Evolutionary conservation across 2,797 vertebrate species (phyloP).

Genomic region (Chloroceryle inda): DNA sequence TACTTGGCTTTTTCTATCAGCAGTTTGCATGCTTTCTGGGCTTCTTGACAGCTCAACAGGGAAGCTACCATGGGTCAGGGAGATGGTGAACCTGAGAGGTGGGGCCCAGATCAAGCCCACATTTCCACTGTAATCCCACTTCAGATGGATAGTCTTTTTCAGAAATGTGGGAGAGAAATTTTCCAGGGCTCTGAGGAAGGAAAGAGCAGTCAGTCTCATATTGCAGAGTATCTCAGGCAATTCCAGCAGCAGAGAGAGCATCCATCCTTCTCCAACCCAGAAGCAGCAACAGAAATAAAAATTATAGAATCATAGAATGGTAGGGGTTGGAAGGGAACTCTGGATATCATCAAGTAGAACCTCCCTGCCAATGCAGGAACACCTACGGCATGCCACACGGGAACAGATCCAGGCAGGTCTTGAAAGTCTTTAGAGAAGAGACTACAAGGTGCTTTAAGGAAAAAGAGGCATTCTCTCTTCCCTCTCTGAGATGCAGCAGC

Average conservation of each 20-base stretch:
- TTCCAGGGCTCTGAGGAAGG: not conserved
- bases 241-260: not conserved
- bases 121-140: not conserved
- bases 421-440: too few species aligned
- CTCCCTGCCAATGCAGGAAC: too few species aligned
- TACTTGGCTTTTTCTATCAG: not conserved
- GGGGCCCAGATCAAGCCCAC: not conserved
- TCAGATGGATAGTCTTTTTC: not conserved
- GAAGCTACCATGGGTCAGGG: not conserved
- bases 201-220: not conserved
- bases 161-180: not conserved
- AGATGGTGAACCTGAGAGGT: not conserved
- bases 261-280: not conserved
- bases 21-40: not conserved
- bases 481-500: not conserved
- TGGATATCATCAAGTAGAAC: too few species aligned
- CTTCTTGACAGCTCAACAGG: not conserved
- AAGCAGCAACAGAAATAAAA: not conserved
- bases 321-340: too few species aligned
- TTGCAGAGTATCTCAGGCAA: not conserved
- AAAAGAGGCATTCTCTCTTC: not conserved
- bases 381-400: too few species aligned
- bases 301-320: too few species aligned
- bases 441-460: not conserved
- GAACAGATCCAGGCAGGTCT: too few species aligned